Conservation (phyloP, 2,888 invertebrate species). For the Ophonus ardosiacus region DNA sequence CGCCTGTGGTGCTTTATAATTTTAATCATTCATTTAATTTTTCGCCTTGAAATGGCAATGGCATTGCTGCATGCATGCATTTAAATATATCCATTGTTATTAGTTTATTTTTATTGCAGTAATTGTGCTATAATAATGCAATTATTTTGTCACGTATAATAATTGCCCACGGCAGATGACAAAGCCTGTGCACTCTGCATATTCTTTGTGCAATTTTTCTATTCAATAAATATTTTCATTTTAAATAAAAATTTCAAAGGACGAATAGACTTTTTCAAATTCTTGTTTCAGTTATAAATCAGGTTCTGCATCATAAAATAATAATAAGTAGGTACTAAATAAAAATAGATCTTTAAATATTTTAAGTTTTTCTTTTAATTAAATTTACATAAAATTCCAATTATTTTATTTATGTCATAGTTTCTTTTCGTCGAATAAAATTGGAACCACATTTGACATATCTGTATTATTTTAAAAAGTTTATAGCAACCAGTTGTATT, state of each 20-base stretch:
- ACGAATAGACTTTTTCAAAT: background rate
- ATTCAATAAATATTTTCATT: background rate
- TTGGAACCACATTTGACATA: too few relatives aligned
- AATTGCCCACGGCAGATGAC: background rate
- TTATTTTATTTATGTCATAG: too few relatives aligned
- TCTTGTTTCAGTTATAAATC: too few relatives aligned
- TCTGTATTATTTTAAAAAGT: too few relatives aligned
- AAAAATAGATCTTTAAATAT: too few relatives aligned
- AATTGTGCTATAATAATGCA: conserved; percentile 14
- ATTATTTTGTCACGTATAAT: conserved; percentile 30
- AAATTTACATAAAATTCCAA: too few relatives aligned
- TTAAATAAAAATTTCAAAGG: background rate
- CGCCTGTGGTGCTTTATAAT: background rate
- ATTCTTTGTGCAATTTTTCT: background rate
- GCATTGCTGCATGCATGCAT: conserved; percentile 25
- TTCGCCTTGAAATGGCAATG: background rate
- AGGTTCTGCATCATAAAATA: too few relatives aligned
- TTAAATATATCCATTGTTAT: conserved; percentile 35
- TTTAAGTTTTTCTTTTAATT: too few relatives aligned
- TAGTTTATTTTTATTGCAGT: conserved; percentile 1
- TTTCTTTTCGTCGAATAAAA: too few relatives aligned
- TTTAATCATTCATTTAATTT: conserved; percentile 10
- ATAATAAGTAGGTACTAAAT: too few relatives aligned
- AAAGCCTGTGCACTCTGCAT: background rate
- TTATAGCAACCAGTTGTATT: too few relatives aligned